A percentile compares a stretch with the other conserved stretches of the same genome.
Evolutionary conservation across 2,888 invertebrate genomes (phyloP).

Genomic region (Xanthia icteritia): DNA sequence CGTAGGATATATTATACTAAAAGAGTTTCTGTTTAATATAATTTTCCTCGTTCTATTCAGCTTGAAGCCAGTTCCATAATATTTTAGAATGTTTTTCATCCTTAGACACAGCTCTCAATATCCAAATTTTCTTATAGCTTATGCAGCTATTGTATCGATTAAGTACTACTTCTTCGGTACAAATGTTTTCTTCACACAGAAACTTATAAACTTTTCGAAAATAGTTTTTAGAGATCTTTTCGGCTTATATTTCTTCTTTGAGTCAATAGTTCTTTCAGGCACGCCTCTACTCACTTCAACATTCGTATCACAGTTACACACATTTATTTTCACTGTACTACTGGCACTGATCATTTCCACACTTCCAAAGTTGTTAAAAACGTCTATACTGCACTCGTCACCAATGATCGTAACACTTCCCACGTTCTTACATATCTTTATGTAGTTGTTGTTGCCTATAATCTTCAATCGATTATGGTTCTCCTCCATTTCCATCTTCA

Average conservation of each 20-base stretch:
- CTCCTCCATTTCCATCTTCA: constrained; percentile 72
- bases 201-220: constrained; percentile 39
- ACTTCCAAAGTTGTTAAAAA: constrained; percentile 71
- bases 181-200: constrained; percentile 42
- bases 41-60: constrained; percentile 32
- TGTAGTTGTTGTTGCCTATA: constrained; percentile 73
- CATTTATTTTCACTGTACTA: constrained; percentile 57
- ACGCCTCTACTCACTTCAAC: constrained; percentile 3
- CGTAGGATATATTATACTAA: background rate
- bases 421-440: constrained; percentile 72
- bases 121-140: background rate
- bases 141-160: background rate
- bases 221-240: constrained; percentile 37
- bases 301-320: constrained; percentile 30
- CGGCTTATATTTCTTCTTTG: constrained; percentile 22
- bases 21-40: background rate
- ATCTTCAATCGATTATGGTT: constrained; percentile 73
- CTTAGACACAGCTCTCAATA: background rate
- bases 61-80: constrained; percentile 1
- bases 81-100: constrained; percentile 2
- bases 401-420: constrained; percentile 74
- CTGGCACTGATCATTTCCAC: constrained; percentile 67
- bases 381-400: constrained; percentile 69
- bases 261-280: constrained; percentile 10
- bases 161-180: constrained; percentile 11